A percentile compares a stretch with the other conserved stretches of the same genome.
Conservation (phyloP, 2,797 vertebrate genomes). For the Microcaecilia unicolor region DNA sequence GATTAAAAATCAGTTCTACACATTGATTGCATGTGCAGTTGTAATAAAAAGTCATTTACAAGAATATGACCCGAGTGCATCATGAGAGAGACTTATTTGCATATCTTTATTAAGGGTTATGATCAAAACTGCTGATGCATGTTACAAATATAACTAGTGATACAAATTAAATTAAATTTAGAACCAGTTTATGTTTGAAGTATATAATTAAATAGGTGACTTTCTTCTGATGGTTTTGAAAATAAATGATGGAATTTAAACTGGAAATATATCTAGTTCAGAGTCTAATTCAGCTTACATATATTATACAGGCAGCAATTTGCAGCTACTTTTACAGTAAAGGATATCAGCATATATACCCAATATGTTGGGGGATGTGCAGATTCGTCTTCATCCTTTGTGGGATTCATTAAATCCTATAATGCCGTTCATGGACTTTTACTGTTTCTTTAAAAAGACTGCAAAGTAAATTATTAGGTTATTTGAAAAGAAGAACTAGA, state of each 20-base stretch:
- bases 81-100: conserved; percentile 8
- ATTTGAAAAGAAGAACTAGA: too few species aligned
- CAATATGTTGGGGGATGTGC: too few species aligned
- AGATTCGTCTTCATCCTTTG: too few species aligned
- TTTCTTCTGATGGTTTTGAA: not conserved
- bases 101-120: conserved; percentile 5
- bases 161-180: conserved; percentile 12
- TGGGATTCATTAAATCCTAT: too few species aligned
- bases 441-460: too few species aligned
- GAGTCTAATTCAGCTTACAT: too few species aligned
- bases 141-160: conserved; percentile 1
- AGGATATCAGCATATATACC: too few species aligned
- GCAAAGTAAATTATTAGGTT: too few species aligned
- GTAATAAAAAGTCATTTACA: not conserved
- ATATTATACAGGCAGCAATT: too few species aligned
- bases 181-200: conserved; percentile 5
- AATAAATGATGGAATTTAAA: not conserved
- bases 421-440: too few species aligned
- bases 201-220: conserved; percentile 9
- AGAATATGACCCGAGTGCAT: not conserved
- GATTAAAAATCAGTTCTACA: not conserved
- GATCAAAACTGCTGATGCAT: conserved; percentile 3
- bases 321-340: too few species aligned
- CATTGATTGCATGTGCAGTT: not conserved
- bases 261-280: too few species aligned